A percentile compares a stretch with the other conserved stretches of the same genome.
Conservation (phyloP, 2,797 vertebrate species). For the Dromococcyx pavoninus region DNA sequence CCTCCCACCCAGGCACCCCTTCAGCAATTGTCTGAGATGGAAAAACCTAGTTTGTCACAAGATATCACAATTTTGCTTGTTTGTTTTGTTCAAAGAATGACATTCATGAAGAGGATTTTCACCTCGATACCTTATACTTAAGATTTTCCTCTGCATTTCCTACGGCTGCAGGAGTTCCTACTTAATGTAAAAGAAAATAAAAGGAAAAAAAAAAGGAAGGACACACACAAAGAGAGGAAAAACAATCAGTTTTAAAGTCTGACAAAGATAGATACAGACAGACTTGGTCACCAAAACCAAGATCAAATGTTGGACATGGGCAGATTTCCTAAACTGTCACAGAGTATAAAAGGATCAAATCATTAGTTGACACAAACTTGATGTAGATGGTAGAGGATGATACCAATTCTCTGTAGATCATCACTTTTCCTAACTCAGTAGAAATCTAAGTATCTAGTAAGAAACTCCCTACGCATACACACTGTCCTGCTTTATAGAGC, state of each 20-base stretch:
- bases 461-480: accelerated
- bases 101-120: not conserved
- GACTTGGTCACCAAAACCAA: not conserved
- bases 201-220: too few species aligned
- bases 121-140: not conserved
- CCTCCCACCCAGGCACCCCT: not conserved
- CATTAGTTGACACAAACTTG: not conserved
- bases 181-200: not conserved
- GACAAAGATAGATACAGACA: not conserved
- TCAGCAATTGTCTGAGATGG: not conserved
- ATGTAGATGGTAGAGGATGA: not conserved
- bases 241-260: not conserved
- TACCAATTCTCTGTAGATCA: not conserved
- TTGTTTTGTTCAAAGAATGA: not conserved
- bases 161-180: not conserved
- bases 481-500: not conserved
- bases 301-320: not conserved
- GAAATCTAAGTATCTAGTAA: not conserved
- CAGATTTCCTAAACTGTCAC: not conserved
- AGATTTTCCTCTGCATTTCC: not conserved
- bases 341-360: not conserved
- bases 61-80: not conserved
- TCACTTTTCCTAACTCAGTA: not conserved
- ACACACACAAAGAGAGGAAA: not conserved
- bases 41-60: not conserved